phyloP scores from a whole-genome alignment of 2,797 vertebrate species.

The Sphaeramia orbicularis region DNA sequence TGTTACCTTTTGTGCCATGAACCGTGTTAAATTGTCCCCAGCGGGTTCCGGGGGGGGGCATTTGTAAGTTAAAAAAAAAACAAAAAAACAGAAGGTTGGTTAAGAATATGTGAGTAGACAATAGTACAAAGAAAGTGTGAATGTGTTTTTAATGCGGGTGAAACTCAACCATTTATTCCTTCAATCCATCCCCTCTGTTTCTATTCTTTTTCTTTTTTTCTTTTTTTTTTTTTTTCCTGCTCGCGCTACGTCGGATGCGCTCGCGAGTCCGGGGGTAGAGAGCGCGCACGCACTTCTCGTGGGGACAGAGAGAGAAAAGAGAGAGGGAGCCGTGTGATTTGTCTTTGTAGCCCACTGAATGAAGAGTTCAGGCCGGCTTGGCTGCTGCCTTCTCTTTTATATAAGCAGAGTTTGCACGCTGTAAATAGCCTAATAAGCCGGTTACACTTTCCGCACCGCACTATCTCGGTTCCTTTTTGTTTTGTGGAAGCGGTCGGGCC shows the following conservation, averaged over 20 bases:
- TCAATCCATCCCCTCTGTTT: no score
- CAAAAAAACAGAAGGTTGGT: not conserved
- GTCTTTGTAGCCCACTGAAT: slow-evolving; percentile 74
- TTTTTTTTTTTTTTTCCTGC: not conserved
- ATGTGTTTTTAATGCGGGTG: slow-evolving; percentile 3
- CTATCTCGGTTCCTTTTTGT: slow-evolving; percentile 29
- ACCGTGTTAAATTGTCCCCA: not conserved
- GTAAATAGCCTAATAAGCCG: slow-evolving; percentile 70
- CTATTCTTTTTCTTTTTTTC: not conserved
- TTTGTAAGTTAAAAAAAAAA: not conserved
- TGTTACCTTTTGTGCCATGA: not conserved
- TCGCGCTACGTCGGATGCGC: slow-evolving; percentile 55
- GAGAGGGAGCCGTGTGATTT: slow-evolving; percentile 57
- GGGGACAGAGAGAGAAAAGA: slow-evolving; percentile 28
- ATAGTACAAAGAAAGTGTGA: no score
- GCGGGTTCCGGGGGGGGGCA: not conserved
- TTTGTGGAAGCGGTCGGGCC: slow-evolving; percentile 30
- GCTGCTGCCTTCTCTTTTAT: slow-evolving; percentile 32
- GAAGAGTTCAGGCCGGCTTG: slow-evolving; percentile 64
- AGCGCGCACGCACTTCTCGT: slow-evolving; percentile 63
- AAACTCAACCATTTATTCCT: slow-evolving; percentile 10
- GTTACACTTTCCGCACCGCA: slow-evolving; percentile 37
- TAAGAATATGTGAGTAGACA: not conserved
- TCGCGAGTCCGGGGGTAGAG: slow-evolving; percentile 44
- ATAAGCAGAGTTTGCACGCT: slow-evolving; percentile 57